Evolutionary conservation across 1,140 invertebrate species (phyloP), one percentile per base, ranked within the genome.

Genomic region (Aphidius gifuensis): DNA sequence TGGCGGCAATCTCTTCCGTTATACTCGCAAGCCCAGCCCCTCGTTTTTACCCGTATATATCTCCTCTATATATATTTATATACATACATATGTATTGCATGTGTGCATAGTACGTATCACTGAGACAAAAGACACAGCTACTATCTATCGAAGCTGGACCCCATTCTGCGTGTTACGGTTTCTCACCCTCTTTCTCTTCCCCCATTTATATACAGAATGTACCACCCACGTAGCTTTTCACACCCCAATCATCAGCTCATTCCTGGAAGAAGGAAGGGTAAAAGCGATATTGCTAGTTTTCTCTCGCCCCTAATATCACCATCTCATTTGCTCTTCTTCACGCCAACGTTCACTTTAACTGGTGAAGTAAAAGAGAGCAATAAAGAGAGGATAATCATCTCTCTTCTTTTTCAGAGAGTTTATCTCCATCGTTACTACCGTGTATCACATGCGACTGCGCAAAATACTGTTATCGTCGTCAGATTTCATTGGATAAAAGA

Each of bases 1-100:
- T 81, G 79, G 79, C 78, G 78, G 76, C 79, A 77, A 77, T 79
- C 72, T 78, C 73, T 71, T 8, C 55, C 23, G n/a, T 44, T 44
- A 16, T 7, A 43, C 44, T 11, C 9, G 7, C 38, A 8, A n/a
- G n/a, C 43, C 44, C 44, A 21, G 5, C 23, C 21, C 32, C 44
- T 47, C 56, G 38, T 42, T 38, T 16, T 32, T 32, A 32, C 23
- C 4, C 23, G 4, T 32, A 32, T 32, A 32, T 16, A 16, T 16
- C 16, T 16, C 16, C 16, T 16, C 16, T 16, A 16, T 16, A 16
- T 16, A 16, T 16, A 16, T 38, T 39, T 39, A 53, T 53, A 53
- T 39, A 53, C 50, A 53, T 39, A 23, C 50, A 39, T 50, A 39
- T 53, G 32, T 23, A 51, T 51, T 23, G 40, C 45, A 46, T 8